Evolutionary conservation across 2,113 vertebrate species (phyloP), one percentile per base, ranked within the genome.

Genomic region (Cyrtonyx montezumae): DNA sequence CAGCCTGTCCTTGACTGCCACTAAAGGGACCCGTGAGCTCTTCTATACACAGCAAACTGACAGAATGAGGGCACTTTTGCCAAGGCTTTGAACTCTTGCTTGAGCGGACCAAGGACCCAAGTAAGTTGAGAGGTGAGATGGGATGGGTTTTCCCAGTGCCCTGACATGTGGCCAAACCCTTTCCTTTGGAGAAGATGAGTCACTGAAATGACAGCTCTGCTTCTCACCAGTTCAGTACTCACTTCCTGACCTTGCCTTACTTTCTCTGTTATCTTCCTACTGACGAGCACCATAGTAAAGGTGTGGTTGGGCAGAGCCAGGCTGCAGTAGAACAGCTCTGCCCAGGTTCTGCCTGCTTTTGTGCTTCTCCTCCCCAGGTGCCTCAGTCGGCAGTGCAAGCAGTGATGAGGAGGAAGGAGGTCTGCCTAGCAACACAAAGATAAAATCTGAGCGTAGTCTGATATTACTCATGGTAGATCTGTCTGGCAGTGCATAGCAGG

Each of bases 401-500:
- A 37, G 26, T 32, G 55, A 34, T 6, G 70, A 34, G 70, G 46
- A 46, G 42, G 43, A 40, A 70, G 37, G 40, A 13, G 14, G 40
- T 25, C 49, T 32, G 1, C 68, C 40, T 40, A 48, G 69, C 42
- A 40, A 34, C 58, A 40, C 23, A 19, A 59, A 65, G 63, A 23
- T 12, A 61, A 9, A 46, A 45, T 51, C 23, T 8, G 43, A 70
- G 63, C 56, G 11, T 34, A 23, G 86, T 9, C 11, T 0, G 1
- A 42, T 28, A 0, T 42, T 15, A 19, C 48, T 2, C 3, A 0
- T 2, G 26, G 9, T 9, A 6, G 42, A 13, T 68, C 1, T 5
- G 43, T 45, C 28, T n/a, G 12, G 63, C 48, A 53, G 67, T 3
- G 2, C 8, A 0, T 13, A 23, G 67, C 28, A 28, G 42, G 61